phyloP scores from a whole-genome alignment of 2,113 vertebrate genomes.

The Neogale vison region DNA sequence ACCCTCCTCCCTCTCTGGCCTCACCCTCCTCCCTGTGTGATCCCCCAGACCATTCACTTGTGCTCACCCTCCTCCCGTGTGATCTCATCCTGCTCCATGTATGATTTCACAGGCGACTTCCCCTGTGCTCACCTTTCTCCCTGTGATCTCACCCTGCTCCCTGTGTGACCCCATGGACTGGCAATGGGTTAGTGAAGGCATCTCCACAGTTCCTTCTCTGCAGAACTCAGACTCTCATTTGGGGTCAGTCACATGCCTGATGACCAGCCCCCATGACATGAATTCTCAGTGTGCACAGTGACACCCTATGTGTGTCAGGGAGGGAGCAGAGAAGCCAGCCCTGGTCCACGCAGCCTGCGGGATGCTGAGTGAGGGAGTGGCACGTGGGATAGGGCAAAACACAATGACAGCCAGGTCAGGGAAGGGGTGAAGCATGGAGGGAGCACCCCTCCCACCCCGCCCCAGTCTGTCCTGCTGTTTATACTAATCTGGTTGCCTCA shows the following conservation, averaged over 20 bases:
- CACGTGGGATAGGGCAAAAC: neutral
- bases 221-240: too few species aligned
- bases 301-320: neutral
- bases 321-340: neutral
- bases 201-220: neutral
- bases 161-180: neutral
- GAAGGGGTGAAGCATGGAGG: neutral
- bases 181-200: neutral
- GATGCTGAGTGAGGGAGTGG: neutral
- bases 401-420: neutral
- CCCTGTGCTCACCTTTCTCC: neutral
- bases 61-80: neutral
- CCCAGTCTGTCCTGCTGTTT: rapidly evolving
- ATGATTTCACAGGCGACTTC: too few species aligned
- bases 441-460: rapidly evolving
- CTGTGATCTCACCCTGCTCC: neutral
- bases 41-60: too few species aligned
- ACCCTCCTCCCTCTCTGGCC: neutral
- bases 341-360: neutral
- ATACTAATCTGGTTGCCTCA: rapidly evolving
- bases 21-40: neutral
- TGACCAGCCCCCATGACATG: rapidly evolving
- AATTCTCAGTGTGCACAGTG: neutral
- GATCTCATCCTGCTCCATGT: too few species aligned
- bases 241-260: neutral